Evolutionary conservation across 2,113 vertebrate genomes (phyloP), one percentile per base, ranked within the genome.

Genomic region (Colistium nudipinnis): DNA sequence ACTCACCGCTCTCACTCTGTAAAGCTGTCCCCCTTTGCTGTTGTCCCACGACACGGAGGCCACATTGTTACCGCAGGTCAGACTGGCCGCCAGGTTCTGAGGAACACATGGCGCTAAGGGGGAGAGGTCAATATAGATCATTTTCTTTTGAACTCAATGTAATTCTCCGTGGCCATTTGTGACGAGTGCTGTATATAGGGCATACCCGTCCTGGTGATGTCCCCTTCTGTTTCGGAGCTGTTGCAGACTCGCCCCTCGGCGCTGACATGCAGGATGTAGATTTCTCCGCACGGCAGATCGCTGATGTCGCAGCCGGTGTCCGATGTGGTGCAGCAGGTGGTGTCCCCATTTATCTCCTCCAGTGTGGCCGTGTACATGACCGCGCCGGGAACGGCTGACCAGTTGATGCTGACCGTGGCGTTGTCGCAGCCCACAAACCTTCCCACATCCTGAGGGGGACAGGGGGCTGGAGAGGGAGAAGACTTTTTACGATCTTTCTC

Each of bases 161-260:
- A 14, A n/a, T 45, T 14, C 19, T 20, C 14, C 44, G 24, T 57
- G 19, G 19, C 22, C 3, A 9, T 16, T 11, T 9, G n/a, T 43
- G 41, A 41, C 12, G 10, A 48, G 31, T 36, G 9, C 7, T 38
- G 49, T 35, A 2, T 47, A 1, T 20, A 7, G n/a, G n/a, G 4
- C 17, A 2, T 28, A 94, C 94, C 93, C 78, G 93, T 92, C 54
- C 83, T 83, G 45, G 90, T 56, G 7, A 92, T 56, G 6, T 20
- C 2, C 13, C 71, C 52, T 1, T 33, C 3, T 20, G 89, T 94
- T 75, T 91, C 76, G 4, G 90, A 88, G 78, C 93, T 93, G 84
- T 92, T 92, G 78, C 93, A 94, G 30, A 66, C 87, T 14, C 52
- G 64, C 20, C 93, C 93, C 67, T 89, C 89, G 2, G 93, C 90